Conservation (phyloP, 2,113 vertebrate species). For the Picathartes gymnocephalus region DNA sequence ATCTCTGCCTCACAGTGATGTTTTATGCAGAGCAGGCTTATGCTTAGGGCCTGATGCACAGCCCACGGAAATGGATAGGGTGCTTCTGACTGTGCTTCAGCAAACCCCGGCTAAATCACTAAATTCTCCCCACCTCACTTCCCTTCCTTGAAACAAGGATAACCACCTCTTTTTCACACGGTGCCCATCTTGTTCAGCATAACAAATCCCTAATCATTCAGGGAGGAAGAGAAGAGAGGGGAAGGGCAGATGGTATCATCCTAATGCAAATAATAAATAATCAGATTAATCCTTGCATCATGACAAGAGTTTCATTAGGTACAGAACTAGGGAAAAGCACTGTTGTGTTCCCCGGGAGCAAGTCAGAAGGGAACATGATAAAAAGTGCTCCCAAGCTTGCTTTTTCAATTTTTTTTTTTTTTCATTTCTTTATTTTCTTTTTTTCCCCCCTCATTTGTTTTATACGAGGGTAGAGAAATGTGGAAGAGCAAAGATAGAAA, state of each 20-base stretch:
- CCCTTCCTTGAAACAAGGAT: neutral
- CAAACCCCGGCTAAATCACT: neutral
- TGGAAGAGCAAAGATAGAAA: neutral
- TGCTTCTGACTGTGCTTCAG: neutral
- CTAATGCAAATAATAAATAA: slow-evolving; percentile 58
- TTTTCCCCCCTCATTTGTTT: neutral
- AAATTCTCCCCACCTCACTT: neutral
- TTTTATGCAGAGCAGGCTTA: neutral
- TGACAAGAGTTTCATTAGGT: slow-evolving; percentile 43
- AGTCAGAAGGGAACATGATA: neutral
- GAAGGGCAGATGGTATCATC: slow-evolving; percentile 42
- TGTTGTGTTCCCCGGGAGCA: neutral
- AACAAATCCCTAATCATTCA: neutral
- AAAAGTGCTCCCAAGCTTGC: neutral
- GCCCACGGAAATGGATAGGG: neutral
- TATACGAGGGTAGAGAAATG: neutral
- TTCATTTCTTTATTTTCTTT: accelerated
- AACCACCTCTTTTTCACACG: neutral
- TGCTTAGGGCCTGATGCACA: neutral
- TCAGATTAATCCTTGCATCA: slow-evolving; percentile 31
- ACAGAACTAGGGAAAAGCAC: slow-evolving; percentile 1
- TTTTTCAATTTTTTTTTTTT: accelerated
- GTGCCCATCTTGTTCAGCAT: neutral
- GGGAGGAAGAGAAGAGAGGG: neutral
- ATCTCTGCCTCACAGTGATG: neutral